A percentile compares a stretch with the other conserved stretches of the same genome.
Evolutionary conservation across 1,140 invertebrate genomes (phyloP).

Genomic region (Drosophila pruinosa): DNA sequence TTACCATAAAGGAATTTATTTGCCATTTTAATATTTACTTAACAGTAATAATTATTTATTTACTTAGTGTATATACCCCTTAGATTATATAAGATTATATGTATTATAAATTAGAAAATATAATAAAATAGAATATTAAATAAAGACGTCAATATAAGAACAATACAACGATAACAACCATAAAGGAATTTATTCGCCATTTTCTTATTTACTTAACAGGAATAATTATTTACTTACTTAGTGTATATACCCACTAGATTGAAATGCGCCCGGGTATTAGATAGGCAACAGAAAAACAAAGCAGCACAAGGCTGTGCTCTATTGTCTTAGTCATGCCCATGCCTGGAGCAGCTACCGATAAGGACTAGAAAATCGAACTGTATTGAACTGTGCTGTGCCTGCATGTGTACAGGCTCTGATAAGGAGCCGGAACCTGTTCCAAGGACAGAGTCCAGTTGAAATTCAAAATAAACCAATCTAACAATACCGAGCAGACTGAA

Average conservation of each 20-base stretch:
- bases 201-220: too few relatives aligned
- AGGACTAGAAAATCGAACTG: conserved; percentile 11
- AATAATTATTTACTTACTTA: not conserved
- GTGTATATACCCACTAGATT: not conserved
- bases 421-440: not conserved
- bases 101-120: too few relatives aligned
- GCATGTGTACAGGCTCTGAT: not conserved
- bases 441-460: not conserved
- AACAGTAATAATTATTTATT: too few relatives aligned
- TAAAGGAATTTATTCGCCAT: too few relatives aligned
- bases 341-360: not conserved
- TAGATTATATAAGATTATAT: too few relatives aligned
- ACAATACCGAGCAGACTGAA: not conserved
- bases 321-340: conserved; percentile 13
- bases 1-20: too few relatives aligned
- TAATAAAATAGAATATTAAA: too few relatives aligned
- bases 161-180: too few relatives aligned
- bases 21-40: too few relatives aligned
- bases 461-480: not conserved
- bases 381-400: not conserved
- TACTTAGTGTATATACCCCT: too few relatives aligned
- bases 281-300: not conserved
- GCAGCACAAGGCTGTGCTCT: not conserved
- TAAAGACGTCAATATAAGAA: too few relatives aligned
- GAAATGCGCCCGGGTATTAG: not conserved